Conservation (phyloP, 2,113 vertebrate genomes). For the Noturus placidus region DNA sequence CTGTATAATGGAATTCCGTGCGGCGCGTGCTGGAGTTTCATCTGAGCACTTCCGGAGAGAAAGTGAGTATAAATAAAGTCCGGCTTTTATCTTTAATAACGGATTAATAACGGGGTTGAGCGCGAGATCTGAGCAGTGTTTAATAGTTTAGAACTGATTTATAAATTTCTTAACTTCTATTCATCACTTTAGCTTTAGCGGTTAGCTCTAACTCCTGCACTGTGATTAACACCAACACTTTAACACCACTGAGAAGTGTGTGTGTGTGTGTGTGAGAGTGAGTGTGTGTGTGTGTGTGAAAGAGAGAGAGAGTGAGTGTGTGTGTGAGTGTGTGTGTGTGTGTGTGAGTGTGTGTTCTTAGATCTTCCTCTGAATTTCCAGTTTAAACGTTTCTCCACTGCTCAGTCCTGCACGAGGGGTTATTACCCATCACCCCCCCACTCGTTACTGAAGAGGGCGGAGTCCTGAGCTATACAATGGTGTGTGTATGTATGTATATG, state of each 20-base stretch:
- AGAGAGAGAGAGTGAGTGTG: background rate
- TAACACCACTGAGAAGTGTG: background rate
- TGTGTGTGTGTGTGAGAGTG: background rate
- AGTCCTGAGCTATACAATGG: slow-evolving; percentile 55
- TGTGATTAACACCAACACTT: background rate
- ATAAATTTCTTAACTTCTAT: background rate
- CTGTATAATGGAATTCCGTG: background rate
- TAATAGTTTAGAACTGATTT: background rate
- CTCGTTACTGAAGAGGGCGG: slow-evolving; percentile 75
- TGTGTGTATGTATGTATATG: background rate
- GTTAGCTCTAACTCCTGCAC: background rate
- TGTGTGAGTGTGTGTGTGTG: background rate
- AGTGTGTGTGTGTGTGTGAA: background rate
- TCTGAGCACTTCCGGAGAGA: background rate
- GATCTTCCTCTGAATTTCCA: slow-evolving; percentile 92
- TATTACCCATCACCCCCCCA: slow-evolving; percentile 89
- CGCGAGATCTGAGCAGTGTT: background rate
- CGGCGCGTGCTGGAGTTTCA: background rate
- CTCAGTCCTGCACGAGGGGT: slow-evolving; percentile 81
- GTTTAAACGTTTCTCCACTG: slow-evolving; percentile 78
- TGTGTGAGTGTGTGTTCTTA: slow-evolving; percentile 50
- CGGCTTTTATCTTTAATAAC: background rate
- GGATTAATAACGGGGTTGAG: background rate
- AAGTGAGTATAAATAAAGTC: background rate
- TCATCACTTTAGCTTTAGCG: background rate